Conservation (phyloP, 2,113 vertebrate genomes). For the Grus americana region DNA sequence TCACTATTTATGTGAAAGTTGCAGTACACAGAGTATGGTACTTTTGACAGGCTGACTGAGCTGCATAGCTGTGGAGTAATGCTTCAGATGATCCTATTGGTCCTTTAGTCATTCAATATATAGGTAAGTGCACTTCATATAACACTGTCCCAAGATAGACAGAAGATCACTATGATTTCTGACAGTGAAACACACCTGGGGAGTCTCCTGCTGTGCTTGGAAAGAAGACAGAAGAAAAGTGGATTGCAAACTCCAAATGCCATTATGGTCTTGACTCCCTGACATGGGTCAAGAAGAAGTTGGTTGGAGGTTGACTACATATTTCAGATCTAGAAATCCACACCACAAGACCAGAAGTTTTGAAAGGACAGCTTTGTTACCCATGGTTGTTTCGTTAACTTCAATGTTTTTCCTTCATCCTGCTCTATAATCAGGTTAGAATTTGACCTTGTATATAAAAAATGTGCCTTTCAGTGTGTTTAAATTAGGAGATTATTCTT, state of each 20-base stretch:
- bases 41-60: not conserved
- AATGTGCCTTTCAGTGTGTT: not conserved
- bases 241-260: conserved; percentile 43
- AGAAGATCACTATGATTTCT: conserved; percentile 55
- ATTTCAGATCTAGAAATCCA: not conserved
- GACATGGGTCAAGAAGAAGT: not conserved
- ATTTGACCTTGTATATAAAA: not conserved
- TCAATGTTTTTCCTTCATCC: not conserved
- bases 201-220: conserved; percentile 8
- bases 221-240: conserved; percentile 44
- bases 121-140: conserved; percentile 30
- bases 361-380: not conserved
- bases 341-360: not conserved
- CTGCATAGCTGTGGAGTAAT: not conserved
- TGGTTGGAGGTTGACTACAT: not conserved
- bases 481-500: not conserved
- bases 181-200: conserved; percentile 48
- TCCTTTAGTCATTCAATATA: conserved; percentile 8
- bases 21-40: not conserved
- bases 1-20: not conserved
- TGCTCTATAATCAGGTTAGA: not conserved
- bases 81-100: conserved; percentile 1
- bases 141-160: conserved; percentile 21
- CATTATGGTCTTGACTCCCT: not conserved
- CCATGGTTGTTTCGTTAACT: not conserved